Base-by-base conservation (phyloP, 2,113 vertebrate species). In the Megaceryle maxima region DNA sequence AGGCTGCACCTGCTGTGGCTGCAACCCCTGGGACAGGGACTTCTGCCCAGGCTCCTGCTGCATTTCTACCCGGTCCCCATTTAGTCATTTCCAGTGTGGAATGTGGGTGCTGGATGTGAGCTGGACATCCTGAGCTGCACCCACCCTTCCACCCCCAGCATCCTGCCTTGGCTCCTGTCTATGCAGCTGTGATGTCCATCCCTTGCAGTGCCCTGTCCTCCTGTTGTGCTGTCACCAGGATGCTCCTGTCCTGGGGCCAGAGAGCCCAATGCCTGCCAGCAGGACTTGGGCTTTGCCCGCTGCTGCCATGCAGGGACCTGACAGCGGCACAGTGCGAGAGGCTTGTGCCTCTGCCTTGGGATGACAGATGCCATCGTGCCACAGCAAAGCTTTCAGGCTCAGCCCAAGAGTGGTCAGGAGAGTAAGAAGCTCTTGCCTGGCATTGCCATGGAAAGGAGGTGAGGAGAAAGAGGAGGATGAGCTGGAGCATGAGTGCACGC, bases 161-260 rank as follows among this genome's bases (percentile, higher is more conserved):
- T 39, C 15, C 44, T 84, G 64, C 43, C 11, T 9, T 9, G 41
- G 33, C 68, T 88, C 43, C 43, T 33, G 46, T 39, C 20, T 68
- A 0, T 8, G 11, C 80, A 26, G 79, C 37, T 5, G 0, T 1
- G 0, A 1, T 11, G 12, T n/a, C 63, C 57, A 3, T 69, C 44
- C 85, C 57, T 35, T 1, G 3, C 9, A 4, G 5, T 16, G 35
- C 31, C 64, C 18, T 18, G 21, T 86, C 41, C 64, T 87, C 25
- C 72, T 39, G 62, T 39, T 84, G 77, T 20, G 1, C 26, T 67
- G 39, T 83, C 64, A 77, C 63, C 63, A 26, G 82, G 35, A 44
- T 60, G 33, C 19, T 79, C 13, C 43, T 50, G n/a, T 22, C 2
- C 1, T 0, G 3, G 68, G 62, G 41, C 82, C 3, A 0, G 85